Evolutionary conservation across 2,888 invertebrate genomes (phyloP).

Genomic region (Metacarcinus magister): DNA sequence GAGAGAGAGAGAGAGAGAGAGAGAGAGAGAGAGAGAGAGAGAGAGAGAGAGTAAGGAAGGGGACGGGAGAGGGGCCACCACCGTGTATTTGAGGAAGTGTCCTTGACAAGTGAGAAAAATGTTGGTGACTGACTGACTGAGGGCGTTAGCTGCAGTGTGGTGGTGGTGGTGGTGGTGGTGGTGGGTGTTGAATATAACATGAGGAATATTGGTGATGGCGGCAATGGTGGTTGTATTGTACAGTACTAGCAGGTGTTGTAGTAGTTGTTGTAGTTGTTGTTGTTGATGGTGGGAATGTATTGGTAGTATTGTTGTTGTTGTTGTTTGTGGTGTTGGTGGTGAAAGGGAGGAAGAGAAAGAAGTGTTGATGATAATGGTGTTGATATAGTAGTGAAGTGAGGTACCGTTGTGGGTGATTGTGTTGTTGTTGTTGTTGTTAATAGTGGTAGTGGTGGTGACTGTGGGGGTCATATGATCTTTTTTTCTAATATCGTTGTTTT

Average conservation of each 20-base stretch:
- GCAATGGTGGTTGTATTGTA: background rate
- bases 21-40: constrained; percentile 22
- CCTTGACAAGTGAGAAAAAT: constrained; percentile 18
- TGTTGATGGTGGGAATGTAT: background rate
- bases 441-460: background rate
- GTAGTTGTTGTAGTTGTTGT: background rate
- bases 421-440: background rate
- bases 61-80: background rate
- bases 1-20: constrained; percentile 2
- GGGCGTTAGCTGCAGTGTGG: background rate
- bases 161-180: background rate
- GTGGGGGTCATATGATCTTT: background rate
- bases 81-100: constrained; percentile 13
- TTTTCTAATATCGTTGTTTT: background rate
- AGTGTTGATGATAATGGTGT: background rate
- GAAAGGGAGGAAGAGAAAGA: no score
- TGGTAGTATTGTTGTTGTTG: background rate
- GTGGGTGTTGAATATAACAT: background rate
- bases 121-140: background rate
- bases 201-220: constrained; percentile 27
- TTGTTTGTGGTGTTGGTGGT: background rate
- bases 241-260: background rate
- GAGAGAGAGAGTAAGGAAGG: background rate
- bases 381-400: background rate
- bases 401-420: background rate